phyloP scores from a whole-genome alignment of 2,797 vertebrate species.

The Nyctalus aviator region DNA sequence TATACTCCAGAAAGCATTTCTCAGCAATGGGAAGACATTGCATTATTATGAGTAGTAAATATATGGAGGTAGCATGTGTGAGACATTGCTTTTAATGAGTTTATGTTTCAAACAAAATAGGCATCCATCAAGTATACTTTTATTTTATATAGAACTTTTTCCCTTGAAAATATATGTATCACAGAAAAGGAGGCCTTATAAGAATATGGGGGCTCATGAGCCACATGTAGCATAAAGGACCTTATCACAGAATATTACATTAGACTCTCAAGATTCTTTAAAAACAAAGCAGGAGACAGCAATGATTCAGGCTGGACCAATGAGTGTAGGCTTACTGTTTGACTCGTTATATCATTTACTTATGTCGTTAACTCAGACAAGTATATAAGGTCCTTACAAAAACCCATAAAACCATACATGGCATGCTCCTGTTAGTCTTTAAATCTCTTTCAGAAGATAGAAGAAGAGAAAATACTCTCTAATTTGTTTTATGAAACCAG shows the following conservation, averaged over 20 bases:
- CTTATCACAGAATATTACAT: background rate
- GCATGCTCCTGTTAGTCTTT: background rate
- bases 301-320: background rate
- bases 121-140: background rate
- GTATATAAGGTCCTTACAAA: background rate
- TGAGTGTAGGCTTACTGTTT: background rate
- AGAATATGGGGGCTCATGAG: background rate
- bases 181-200: background rate
- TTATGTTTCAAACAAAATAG: background rate
- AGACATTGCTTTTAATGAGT: slow-evolving; percentile 22
- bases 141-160: background rate
- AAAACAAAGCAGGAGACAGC: background rate
- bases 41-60: background rate
- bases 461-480: background rate
- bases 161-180: background rate
- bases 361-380: background rate
- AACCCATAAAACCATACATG: background rate
- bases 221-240: background rate
- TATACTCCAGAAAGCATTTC: background rate
- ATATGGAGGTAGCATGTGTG: background rate
- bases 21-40: background rate
- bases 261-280: background rate
- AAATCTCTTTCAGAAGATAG: background rate
- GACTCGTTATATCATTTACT: background rate
- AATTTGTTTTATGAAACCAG: background rate